Evolutionary conservation across 2,797 vertebrate genomes (phyloP).

Genomic region (Poliocrania exsul): DNA sequence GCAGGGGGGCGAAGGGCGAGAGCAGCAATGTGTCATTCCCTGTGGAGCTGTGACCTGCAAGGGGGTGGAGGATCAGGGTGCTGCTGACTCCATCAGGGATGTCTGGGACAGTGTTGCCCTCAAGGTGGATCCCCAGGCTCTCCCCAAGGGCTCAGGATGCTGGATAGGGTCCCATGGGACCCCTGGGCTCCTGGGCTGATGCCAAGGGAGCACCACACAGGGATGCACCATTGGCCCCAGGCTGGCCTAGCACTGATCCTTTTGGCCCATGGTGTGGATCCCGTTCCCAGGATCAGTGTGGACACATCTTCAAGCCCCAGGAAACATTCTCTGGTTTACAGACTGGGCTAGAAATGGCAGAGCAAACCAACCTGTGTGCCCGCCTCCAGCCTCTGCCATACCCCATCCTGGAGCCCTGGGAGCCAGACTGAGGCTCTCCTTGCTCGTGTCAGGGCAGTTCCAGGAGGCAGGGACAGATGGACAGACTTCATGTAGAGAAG

Average conservation of each 20-base stretch:
- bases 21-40: neutral
- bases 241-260: neutral
- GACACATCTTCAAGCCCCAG: neutral
- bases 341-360: neutral
- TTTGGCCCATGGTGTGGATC: rapidly evolving
- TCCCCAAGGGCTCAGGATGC: neutral
- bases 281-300: neutral
- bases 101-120: neutral
- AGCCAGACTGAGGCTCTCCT: neutral
- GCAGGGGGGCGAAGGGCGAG: rapidly evolving
- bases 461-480: neutral
- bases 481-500: neutral
- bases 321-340: neutral
- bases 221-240: neutral
- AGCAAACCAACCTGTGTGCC: neutral
- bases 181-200: neutral
- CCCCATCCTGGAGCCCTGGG: neutral
- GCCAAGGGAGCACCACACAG: neutral
- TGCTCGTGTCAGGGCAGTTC: neutral
- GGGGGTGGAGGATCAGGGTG: neutral
- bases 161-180: neutral
- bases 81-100: neutral
- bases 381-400: neutral
- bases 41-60: conserved; percentile 24
- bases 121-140: neutral